Conservation (phyloP, 2,113 vertebrate species). For the Callaeas wilsoni region DNA sequence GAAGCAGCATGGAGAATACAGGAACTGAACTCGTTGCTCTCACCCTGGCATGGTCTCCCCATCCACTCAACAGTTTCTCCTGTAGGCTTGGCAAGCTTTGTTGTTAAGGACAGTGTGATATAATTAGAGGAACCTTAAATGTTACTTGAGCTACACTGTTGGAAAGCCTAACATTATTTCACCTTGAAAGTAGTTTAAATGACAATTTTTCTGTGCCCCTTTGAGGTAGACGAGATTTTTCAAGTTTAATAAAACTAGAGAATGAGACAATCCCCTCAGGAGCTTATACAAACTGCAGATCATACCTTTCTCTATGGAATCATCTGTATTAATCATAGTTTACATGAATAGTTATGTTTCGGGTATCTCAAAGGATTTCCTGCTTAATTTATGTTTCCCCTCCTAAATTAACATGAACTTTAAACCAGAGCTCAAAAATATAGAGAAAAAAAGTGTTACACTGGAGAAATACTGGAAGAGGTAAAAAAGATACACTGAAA, state of each 20-base stretch:
- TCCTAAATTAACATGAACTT: background rate
- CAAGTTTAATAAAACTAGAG: conserved; percentile 2
- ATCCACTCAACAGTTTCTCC: background rate
- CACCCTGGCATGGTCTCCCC: background rate
- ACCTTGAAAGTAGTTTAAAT: conserved; percentile 16
- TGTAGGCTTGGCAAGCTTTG: conserved; percentile 13
- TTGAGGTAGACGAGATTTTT: conserved; percentile 22
- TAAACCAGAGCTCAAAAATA: background rate
- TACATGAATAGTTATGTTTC: background rate
- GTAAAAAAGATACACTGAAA: background rate
- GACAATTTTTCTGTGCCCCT: background rate
- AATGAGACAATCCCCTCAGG: background rate
- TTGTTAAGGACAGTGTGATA: background rate
- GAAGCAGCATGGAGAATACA: conserved; percentile 79
- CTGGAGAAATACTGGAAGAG: background rate
- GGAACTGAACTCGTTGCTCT: conserved; percentile 62
- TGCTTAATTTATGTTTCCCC: background rate
- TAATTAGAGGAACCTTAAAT: conserved; percentile 6
- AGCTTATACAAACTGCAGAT: background rate
- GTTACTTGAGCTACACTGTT: background rate
- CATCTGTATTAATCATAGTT: background rate
- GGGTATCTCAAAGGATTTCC: background rate
- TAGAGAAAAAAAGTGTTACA: background rate
- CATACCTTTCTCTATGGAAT: background rate
- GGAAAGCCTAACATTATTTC: background rate